Percentiles rank a stretch among this genome's conserved stretches.
phyloP scores from a whole-genome alignment of 1,140 invertebrate genomes.

The Pygmarrhopalites habei region DNA sequence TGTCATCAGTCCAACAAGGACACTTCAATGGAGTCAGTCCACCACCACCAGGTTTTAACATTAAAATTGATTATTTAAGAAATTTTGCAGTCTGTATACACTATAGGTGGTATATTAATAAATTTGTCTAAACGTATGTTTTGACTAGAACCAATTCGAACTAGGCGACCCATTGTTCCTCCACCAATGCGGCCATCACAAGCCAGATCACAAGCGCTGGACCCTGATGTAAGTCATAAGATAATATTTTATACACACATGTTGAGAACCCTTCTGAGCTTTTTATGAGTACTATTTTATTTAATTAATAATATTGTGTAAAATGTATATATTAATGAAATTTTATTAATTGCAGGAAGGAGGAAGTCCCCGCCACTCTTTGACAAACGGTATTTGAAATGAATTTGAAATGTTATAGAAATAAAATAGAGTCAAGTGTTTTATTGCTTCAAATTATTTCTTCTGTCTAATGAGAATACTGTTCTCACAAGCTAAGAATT shows the following conservation, averaged over 20 bases:
- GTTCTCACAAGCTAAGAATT: too few relatives aligned
- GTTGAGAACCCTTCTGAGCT: not conserved
- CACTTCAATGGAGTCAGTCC: conserved; percentile 37
- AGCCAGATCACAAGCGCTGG: conserved; percentile 26
- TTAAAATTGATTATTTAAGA: too few relatives aligned
- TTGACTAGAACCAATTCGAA: too few relatives aligned
- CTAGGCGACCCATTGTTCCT: conserved; percentile 39
- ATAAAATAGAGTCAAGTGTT: too few relatives aligned
- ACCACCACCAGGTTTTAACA: conserved; percentile 38
- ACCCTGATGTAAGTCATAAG: conserved; percentile 21
- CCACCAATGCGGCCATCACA: conserved; percentile 35
- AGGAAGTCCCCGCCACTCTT: conserved; percentile 63
- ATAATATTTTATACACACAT: not conserved
- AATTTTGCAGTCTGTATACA: too few relatives aligned
- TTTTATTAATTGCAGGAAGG: conserved; percentile 45
- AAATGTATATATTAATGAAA: conserved; percentile 22
- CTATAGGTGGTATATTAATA: too few relatives aligned
- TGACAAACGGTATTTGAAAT: too few relatives aligned
- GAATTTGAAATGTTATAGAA: too few relatives aligned
- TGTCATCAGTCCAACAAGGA: conserved; percentile 4
- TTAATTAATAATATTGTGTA: conserved; percentile 18
- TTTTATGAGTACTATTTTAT: conserved; percentile 45
- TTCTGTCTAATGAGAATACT: too few relatives aligned
- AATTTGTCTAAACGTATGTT: too few relatives aligned
- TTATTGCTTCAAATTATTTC: too few relatives aligned